A percentile compares a stretch with the other conserved stretches of the same genome.
phyloP scores from a whole-genome alignment of 2,797 vertebrate species.

The Gymnodraco acuticeps region DNA sequence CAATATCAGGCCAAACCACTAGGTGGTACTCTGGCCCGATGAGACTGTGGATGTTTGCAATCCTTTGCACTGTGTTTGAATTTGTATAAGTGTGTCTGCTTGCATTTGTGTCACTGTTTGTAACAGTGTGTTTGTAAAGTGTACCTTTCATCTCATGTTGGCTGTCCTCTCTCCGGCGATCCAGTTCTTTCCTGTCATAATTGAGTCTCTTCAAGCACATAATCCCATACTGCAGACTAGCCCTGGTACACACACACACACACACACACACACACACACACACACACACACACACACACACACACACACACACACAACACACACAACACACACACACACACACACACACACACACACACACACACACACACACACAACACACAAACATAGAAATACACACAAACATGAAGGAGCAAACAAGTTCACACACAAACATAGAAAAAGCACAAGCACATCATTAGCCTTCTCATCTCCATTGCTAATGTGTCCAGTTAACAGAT shows the following conservation, averaged over 20 bases:
- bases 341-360: slow-evolving; percentile 34
- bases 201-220: slow-evolving; percentile 98
- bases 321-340: slow-evolving; percentile 35
- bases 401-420: background rate
- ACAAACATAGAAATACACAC: background rate
- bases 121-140: slow-evolving; percentile 34
- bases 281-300: slow-evolving; percentile 5
- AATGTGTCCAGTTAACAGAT: slow-evolving; percentile 33
- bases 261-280: slow-evolving; percentile 12
- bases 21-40: slow-evolving; percentile 65
- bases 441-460: slow-evolving; percentile 43
- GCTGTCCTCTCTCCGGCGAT: slow-evolving; percentile 92
- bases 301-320: background rate
- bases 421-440: slow-evolving; percentile 12
- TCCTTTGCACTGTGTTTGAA: slow-evolving; percentile 14
- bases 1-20: slow-evolving; percentile 61
- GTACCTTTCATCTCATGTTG: slow-evolving; percentile 95
- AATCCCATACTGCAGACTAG: slow-evolving; percentile 96
- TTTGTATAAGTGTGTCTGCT: background rate
- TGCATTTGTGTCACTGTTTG: slow-evolving; percentile 75
- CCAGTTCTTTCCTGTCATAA: slow-evolving; percentile 97
- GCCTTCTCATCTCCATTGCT: slow-evolving; percentile 38
- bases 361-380: background rate
- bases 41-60: background rate
- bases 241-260: slow-evolving; percentile 74